Percentiles rank a stretch among this genome's conserved stretches.
These are phyloP conservation scores for Molossus alvarezi DNA, from an alignment of 2,797 vertebrate genomes.

Conservation along the genomic window DNA sequence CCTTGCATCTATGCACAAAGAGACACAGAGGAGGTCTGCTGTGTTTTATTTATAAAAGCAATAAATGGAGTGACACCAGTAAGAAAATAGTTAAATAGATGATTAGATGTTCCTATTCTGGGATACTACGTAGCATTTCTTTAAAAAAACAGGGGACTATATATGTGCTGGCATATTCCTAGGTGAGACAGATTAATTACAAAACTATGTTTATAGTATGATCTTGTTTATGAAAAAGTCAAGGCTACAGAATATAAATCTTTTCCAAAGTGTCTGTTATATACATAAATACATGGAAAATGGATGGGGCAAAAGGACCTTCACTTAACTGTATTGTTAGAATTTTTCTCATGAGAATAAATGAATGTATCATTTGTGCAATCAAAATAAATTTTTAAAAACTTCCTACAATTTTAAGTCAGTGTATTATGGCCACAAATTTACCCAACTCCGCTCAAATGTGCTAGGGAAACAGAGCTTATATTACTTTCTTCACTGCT, in stretches of 20 bases:
- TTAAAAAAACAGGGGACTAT: neutral
- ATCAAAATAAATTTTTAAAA: slow-evolving; percentile 46
- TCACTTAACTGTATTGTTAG: neutral
- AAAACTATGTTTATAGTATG: neutral
- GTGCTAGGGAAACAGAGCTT: neutral
- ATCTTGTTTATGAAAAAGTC: neutral
- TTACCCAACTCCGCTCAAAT: neutral
- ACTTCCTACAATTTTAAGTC: neutral
- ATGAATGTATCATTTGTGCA: neutral
- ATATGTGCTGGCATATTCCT: neutral
- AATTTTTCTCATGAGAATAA: neutral
- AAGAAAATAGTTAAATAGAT: neutral
- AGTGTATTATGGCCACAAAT: neutral
- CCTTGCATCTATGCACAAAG: neutral
- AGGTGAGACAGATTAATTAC: neutral
- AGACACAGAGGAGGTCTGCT: neutral
- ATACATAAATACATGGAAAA: neutral
- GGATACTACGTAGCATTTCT: neutral
- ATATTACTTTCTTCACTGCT: neutral
- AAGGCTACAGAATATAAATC: neutral
- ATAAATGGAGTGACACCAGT: neutral
- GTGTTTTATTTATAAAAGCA: neutral
- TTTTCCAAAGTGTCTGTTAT: neutral
- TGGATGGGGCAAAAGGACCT: neutral
- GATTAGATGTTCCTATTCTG: neutral